A percentile compares a stretch with the other conserved stretches of the same genome.
Evolutionary conservation across 2,113 vertebrate species (phyloP).

Genomic region (Haemorhous mexicanus): DNA sequence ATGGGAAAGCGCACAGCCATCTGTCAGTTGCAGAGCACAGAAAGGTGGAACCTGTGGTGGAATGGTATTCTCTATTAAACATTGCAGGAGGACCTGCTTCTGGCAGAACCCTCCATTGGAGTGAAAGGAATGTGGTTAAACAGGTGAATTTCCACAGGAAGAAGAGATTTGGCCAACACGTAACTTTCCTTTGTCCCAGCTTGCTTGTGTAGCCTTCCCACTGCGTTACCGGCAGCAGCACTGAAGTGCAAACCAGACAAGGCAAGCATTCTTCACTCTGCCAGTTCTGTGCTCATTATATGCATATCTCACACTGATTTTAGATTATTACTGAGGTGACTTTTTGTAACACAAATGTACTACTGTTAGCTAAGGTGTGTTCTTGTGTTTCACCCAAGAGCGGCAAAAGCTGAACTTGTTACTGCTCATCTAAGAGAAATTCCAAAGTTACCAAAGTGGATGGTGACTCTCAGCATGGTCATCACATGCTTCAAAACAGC

Average conservation of each 20-base stretch:
- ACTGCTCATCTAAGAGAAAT: not conserved
- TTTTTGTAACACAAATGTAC: not conserved
- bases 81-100: not conserved
- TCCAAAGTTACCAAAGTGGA: not conserved
- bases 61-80: not conserved
- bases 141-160: not conserved
- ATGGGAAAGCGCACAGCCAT: accelerated
- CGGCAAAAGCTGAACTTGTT: not conserved
- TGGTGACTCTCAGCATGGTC: accelerated
- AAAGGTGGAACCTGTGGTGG: not conserved
- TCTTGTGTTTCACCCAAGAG: not conserved
- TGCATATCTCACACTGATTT: not conserved
- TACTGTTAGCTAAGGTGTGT: not conserved
- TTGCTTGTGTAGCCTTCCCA: not conserved
- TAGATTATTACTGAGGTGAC: not conserved
- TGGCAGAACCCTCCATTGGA: not conserved
- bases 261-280: not conserved
- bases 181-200: accelerated
- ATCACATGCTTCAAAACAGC: not conserved
- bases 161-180: not conserved
- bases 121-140: not conserved
- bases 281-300: not conserved
- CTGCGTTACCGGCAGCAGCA: not conserved
- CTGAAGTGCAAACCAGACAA: not conserved
- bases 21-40: not conserved